Evolutionary conservation across 2,113 vertebrate genomes (phyloP), one percentile per base, ranked within the genome.

Genomic region (Loxodonta africana): DNA sequence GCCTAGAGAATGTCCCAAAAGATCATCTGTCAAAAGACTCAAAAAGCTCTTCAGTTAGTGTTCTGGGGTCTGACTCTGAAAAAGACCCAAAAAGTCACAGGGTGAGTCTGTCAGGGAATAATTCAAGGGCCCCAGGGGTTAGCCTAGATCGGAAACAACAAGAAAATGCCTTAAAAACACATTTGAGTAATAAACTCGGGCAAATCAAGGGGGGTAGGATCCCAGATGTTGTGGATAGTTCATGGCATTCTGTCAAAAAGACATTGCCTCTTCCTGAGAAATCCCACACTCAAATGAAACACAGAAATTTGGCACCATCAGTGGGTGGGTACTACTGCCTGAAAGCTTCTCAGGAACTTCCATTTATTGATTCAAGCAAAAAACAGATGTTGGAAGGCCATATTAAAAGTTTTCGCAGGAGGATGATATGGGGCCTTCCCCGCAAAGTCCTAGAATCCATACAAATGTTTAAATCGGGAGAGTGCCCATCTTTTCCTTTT

Each of bases 151-250:
- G 48, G 76, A 89, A 51, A 25, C 80, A 87, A 71, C 5, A 30
- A 4, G 44, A 44, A 87, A 84, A 87, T 33, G 8, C 9, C 23
- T 44, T 88, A 7, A 18, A 84, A 73, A 15, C 25, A 81, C 88
- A 94, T 81, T 6, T 95, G 60, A 91, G 23, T 21, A 77, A 2
- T 2, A 97, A 98, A 33, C 83, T 12, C 83, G 92, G 93, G 82
- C 93, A 97, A 78, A 96, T 96, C n/a, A 62, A 28, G 4, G 37
- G 0, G 1, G 60, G 44, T 26, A 96, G 89, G 74, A 95, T 95
- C 18, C 95, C 95, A 73, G 63, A 25, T 51, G 4, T 57, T 57
- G 53, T 57, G 11, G 15, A 17, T 57, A 17, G 53, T 57, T 57
- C 53, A 57, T 17, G 53, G 53, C 53, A 57, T 57, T 10, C 53